Evolutionary conservation across 2,113 vertebrate genomes (phyloP), one percentile per base, ranked within the genome.

Genomic region (Alaudala cheleensis): DNA sequence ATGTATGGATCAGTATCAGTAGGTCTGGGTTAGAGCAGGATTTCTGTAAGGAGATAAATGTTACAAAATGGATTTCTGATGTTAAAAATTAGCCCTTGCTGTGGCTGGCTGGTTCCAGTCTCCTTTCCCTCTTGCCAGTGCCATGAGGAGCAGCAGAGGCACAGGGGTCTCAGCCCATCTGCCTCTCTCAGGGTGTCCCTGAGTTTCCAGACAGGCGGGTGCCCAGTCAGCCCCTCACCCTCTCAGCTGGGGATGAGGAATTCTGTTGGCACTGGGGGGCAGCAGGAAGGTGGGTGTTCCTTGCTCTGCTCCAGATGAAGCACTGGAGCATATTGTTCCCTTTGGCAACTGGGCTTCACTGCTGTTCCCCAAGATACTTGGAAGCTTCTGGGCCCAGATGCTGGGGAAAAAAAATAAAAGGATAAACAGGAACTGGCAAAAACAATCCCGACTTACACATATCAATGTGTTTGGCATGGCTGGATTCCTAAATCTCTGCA

Each of bases 1-100:
- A 0, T 2, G 31, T 3, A 1, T 6, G 28, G 54, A 6, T 77
- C 42, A 5, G 2, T 37, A 18, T 21, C 1, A 22, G 13, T 12
- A 9, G 1, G 34, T 17, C 50, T 81, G 50, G 40, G 3, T 33
- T 34, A 6, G 2, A 23, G 42, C 5, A 72, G 78, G 49, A 6
- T 37, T 6, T 18, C 10, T 9, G 11, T 19, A 7, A 37, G 39
- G 39, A 31, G 22, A 31, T 17, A 33, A 21, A 57, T 12, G 6
- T 24, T 49, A 44, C n/a, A 49, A 39, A 9, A 9, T 12, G 53
- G 49, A n/a, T 1, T 7, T 12, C 14, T 28, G 53, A 20, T 71
- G 14, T 18, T 15, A 44, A 73, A 72, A 33, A 42, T 6, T 0
- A 69, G 39, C 29, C 45, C 37, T 29, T 50, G 39, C 9, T 7